Percentiles rank a stretch among this genome's conserved stretches.
These are phyloP conservation scores for Danionella cerebrum DNA, from an alignment of 2,113 vertebrate species.

Conservation along the genomic window DNA sequence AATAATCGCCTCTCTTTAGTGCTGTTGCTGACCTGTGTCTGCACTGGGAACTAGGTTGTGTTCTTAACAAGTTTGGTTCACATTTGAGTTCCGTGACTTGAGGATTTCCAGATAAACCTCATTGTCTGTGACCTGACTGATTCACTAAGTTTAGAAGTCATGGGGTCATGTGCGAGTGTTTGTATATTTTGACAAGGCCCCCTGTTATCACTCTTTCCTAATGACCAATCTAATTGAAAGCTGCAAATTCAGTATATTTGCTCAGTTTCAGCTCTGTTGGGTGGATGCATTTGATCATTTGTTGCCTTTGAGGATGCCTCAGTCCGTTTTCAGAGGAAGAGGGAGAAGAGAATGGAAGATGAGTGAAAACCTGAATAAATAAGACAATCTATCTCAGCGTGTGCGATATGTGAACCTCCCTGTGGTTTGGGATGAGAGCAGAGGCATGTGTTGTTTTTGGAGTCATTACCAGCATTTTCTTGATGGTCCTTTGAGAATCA, in stretches of 20 bases:
- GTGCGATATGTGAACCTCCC: slow-evolving; percentile 12
- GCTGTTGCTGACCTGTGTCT: too few relatives aligned
- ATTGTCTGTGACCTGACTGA: not conserved
- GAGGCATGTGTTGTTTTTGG: slow-evolving; percentile 17
- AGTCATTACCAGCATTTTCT: slow-evolving; percentile 25
- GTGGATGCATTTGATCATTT: slow-evolving; percentile 4
- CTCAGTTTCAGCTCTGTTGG: not conserved
- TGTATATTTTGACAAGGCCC: not conserved
- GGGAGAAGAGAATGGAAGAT: slow-evolving; percentile 1
- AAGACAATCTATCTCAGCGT: not conserved
- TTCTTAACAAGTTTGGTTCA: not conserved
- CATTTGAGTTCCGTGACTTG: not conserved
- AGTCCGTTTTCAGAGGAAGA: not conserved
- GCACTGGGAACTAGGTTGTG: not conserved
- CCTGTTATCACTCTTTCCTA: not conserved
- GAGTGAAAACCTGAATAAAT: slow-evolving; percentile 12
- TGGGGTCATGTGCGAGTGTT: not conserved
- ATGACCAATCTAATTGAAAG: not conserved
- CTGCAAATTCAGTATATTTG: not conserved
- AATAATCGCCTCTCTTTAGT: too few relatives aligned
- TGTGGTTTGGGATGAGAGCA: slow-evolving; percentile 23
- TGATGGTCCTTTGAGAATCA: slow-evolving; percentile 18
- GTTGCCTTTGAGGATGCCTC: not conserved
- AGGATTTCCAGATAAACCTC: not conserved
- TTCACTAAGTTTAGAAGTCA: not conserved